A percentile compares a stretch with the other conserved stretches of the same genome.
Conservation (phyloP, 2,797 vertebrate genomes). For the Streptopelia turtur region DNA sequence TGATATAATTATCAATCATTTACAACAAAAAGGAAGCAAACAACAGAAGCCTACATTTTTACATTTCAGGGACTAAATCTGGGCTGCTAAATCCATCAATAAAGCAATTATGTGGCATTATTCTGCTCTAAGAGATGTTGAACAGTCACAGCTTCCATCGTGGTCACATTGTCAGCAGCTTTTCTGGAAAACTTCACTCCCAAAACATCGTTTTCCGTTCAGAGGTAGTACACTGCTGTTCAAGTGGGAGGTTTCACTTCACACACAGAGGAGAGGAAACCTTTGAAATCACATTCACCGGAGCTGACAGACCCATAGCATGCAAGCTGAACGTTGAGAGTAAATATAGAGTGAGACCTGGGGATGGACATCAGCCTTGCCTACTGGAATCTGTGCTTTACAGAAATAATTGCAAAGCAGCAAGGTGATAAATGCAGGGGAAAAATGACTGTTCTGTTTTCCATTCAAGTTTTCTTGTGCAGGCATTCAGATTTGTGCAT, state of each 20-base stretch:
- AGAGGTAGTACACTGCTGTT: background rate
- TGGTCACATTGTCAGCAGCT: background rate
- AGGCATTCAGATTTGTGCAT: background rate
- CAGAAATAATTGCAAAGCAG: background rate
- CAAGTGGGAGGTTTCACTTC: background rate
- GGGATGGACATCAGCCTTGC: background rate
- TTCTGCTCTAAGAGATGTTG: background rate
- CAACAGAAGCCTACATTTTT: conserved; percentile 12
- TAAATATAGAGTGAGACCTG: background rate
- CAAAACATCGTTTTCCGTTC: background rate
- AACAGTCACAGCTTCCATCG: background rate
- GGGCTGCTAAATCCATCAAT: background rate
- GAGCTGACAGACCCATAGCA: background rate
- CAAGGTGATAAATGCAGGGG: background rate
- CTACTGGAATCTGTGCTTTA: background rate
- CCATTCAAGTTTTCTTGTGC: background rate
- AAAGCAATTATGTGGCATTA: background rate
- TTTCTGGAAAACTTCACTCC: background rate
- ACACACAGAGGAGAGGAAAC: accelerated
- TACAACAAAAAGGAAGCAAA: conserved; percentile 47
- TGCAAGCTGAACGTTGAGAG: background rate
- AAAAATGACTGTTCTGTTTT: background rate
- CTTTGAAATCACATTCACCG: background rate
- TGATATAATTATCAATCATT: conserved; percentile 63
- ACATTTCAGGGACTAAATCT: background rate